phyloP scores from a whole-genome alignment of 35 echinoderm and acorn worm species.

The Heliocidaris erythrogramma region DNA sequence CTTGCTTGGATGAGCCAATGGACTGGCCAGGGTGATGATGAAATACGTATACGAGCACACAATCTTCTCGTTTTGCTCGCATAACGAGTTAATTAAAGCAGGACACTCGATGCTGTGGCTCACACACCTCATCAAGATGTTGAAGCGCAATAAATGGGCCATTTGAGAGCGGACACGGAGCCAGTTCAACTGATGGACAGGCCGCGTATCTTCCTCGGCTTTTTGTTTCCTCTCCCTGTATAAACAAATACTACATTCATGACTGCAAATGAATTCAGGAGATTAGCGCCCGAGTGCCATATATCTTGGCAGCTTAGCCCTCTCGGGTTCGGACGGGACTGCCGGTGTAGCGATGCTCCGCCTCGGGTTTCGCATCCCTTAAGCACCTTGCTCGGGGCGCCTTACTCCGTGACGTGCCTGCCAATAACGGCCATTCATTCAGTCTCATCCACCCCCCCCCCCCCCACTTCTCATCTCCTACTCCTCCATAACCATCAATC shows the following conservation, averaged over 20 bases:
- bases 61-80: neutral
- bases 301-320: constrained; percentile 22
- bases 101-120: neutral
- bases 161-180: constrained; percentile 19
- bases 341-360: constrained; percentile 27
- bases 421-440: neutral
- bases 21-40: neutral
- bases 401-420: constrained; percentile 25
- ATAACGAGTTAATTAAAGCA: constrained; percentile 49
- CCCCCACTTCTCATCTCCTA: neutral
- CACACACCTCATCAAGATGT: constrained; percentile 27
- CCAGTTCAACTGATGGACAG: constrained; percentile 3
- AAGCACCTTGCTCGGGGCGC: constrained; percentile 14
- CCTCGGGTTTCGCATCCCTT: constrained; percentile 40
- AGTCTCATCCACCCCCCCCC: neutral
- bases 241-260: constrained; percentile 54
- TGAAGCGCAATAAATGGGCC: constrained; percentile 28
- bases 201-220: neutral
- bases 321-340: neutral
- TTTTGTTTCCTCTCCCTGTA: constrained; percentile 35
- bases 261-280: constrained; percentile 51
- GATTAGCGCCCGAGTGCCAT: constrained; percentile 28
- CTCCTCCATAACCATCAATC: neutral
- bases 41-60: neutral
- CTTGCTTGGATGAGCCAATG: neutral